These are phyloP conservation scores for Anthophora plumipes DNA, from an alignment of 2,888 invertebrate species.

Conservation along the genomic window DNA sequence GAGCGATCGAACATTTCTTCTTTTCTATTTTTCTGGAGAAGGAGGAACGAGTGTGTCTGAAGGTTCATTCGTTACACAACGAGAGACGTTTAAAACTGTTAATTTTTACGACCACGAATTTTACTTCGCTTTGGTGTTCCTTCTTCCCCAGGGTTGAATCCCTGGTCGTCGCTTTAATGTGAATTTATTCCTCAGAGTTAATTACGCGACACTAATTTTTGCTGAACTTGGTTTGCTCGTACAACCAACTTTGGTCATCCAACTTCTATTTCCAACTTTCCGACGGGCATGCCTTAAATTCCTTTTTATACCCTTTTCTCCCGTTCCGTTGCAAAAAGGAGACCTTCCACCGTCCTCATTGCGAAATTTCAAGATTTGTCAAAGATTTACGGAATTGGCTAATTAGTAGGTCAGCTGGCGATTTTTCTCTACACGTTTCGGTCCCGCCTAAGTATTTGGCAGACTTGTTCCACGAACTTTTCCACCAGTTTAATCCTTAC, in stretches of 20 bases:
- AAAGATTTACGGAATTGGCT: slow-evolving; percentile 66
- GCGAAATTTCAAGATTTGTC: slow-evolving; percentile 69
- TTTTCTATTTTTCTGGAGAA: slow-evolving; percentile 68
- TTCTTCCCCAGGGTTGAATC: slow-evolving; percentile 33
- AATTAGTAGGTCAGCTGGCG: slow-evolving; percentile 59
- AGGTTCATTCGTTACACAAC: slow-evolving; percentile 79
- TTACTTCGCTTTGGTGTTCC: slow-evolving; percentile 65
- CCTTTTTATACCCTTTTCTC: slow-evolving; percentile 37
- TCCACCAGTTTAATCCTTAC: slow-evolving; percentile 43
- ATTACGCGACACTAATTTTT: slow-evolving; percentile 83
- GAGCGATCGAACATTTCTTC: slow-evolving; percentile 43
- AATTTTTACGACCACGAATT: slow-evolving; percentile 81
- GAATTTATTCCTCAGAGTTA: slow-evolving; percentile 82
- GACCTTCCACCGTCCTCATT: slow-evolving; percentile 36
- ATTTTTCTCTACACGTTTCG: slow-evolving; percentile 36
- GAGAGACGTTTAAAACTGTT: slow-evolving; percentile 79
- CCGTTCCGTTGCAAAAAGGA: slow-evolving; percentile 18
- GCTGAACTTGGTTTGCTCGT: slow-evolving; percentile 76
- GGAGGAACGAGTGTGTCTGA: slow-evolving; percentile 75
- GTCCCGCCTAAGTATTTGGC: not conserved
- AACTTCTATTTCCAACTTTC: slow-evolving; percentile 62
- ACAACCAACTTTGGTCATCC: slow-evolving; percentile 56
- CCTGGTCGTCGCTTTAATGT: slow-evolving; percentile 75
- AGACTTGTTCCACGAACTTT: slow-evolving; percentile 39
- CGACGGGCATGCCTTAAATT: slow-evolving; percentile 47